Evolutionary conservation across 2,888 invertebrate species (phyloP), one percentile per base, ranked within the genome.

Genomic region (Tenthredo scrophulariae): DNA sequence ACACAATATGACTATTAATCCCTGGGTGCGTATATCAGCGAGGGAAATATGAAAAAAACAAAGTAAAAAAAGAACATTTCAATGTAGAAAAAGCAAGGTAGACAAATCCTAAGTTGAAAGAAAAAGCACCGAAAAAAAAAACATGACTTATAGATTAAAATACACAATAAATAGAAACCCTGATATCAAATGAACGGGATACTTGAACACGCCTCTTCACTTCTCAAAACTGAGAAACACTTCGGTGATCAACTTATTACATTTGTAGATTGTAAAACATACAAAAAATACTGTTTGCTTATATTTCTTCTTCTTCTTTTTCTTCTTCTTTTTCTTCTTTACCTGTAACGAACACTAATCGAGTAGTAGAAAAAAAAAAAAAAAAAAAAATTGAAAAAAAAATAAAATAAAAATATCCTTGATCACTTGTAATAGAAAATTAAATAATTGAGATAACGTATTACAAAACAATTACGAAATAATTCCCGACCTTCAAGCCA

Each of bases 201-300:
- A 62, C 26, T 62, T 26, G 62, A 62, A 62, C 62, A 62, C 13
- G 26, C 26, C 13, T 26, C 4, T 15, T 67, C 13, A 13, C 29
- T 18, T 33, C 67, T 33, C 18, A 67, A 67, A 67, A 67, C 18
- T 0, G 13, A 33, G 67, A 18, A 67, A 67, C 33, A 67, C 26
- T 67, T 67, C 18, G 22, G 18, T 67, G 67, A 67, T 33, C 33
- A 67, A 33, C 67, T 7, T 18, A 6, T 33, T 7, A 67, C 33
- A 33, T 33, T 33, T 67, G 26, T 67, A 29, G 33, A 33, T 67
- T 67, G 6, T 26, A 26, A 33, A 13, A 74, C 1, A 74, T 74
- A 74, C 29, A 74, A 77, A 26, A 26, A 75, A 43, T 50, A 29
- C 29, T 75, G 29, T 75, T n/a, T 46, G 46, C 46, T 46, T 46